Conservation (phyloP, 2,797 vertebrate species). For the Poeciliopsis presidionis region DNA sequence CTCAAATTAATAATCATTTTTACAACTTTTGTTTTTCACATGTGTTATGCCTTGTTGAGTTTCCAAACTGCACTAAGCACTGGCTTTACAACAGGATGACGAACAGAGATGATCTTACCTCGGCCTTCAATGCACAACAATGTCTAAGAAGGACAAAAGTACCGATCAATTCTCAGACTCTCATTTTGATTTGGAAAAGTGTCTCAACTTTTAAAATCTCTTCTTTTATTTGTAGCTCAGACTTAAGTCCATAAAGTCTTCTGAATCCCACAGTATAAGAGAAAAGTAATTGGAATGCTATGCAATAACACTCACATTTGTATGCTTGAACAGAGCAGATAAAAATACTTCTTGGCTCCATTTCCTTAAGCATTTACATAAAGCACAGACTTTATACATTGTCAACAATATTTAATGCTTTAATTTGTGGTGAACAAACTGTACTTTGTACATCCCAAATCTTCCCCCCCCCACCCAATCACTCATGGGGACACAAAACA, state of each 20-base stretch:
- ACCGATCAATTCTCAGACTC: not conserved
- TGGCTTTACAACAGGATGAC: not conserved
- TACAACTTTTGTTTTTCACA: not conserved
- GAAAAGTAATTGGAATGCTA: not conserved
- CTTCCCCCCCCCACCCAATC: conserved; percentile 39
- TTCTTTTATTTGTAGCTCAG: not conserved
- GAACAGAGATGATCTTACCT: not conserved
- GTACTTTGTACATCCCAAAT: conserved; percentile 24
- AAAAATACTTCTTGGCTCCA: conserved; percentile 33
- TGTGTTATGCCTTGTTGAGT: no score
- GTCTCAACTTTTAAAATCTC: no score
- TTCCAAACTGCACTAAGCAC: not conserved
- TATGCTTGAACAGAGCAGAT: conserved; percentile 44
- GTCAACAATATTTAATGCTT: conserved; percentile 27
- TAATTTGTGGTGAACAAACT: conserved; percentile 34
- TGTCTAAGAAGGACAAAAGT: not conserved
- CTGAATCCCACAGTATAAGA: not conserved
- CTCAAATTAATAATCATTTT: not conserved
- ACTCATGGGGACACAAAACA: conserved; percentile 58
- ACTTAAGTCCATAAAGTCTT: not conserved
- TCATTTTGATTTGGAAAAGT: no score
- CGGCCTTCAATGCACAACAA: not conserved
- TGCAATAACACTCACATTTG: not conserved
- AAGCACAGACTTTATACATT: conserved; percentile 1
- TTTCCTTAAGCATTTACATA: conserved; percentile 29